These are phyloP conservation scores for Bombylius discolor DNA, from an alignment of 2,888 invertebrate genomes.

Conservation along the genomic window DNA sequence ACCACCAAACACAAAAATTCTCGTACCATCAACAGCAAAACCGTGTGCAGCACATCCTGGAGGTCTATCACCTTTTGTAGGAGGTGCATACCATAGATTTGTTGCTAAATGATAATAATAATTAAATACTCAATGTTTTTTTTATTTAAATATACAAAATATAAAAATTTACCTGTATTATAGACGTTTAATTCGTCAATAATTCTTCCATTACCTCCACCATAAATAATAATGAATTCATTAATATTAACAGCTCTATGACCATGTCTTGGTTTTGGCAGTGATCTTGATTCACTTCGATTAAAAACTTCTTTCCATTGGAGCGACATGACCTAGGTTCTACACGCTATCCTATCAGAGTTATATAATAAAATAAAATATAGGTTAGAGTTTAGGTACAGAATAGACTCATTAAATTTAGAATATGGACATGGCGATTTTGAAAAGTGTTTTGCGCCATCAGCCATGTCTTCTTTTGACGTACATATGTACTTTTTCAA, in stretches of 20 bases:
- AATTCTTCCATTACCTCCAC: constrained; percentile 99
- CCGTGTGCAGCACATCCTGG: constrained; percentile 99
- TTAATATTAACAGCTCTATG: constrained; percentile 98
- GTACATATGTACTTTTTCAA: too few species aligned
- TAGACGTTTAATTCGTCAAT: constrained; percentile 99
- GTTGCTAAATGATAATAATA: constrained; percentile 46
- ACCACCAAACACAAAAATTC: constrained; percentile 94
- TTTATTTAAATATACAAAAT: too few species aligned
- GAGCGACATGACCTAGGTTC: constrained; percentile 18
- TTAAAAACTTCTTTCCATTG: constrained; percentile 92
- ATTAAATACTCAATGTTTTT: too few species aligned
- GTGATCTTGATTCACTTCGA: constrained; percentile 63
- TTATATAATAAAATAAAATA: too few species aligned
- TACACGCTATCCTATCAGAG: too few species aligned
- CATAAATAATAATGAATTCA: constrained; percentile 99
- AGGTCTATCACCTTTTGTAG: constrained; percentile 93
- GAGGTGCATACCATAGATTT: constrained; percentile 98
- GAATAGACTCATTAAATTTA: too few species aligned
- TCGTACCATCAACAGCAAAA: constrained; percentile 92
- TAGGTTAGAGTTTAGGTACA: too few species aligned
- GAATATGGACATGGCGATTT: too few species aligned
- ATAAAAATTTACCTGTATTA: constrained; percentile 65
- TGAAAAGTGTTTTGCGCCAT: too few species aligned
- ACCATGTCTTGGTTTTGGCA: constrained; percentile 95
- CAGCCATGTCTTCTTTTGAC: too few species aligned